Base-by-base conservation (phyloP, 2,888 invertebrate genomes). In the Acanthosoma haemorrhoidale region DNA sequence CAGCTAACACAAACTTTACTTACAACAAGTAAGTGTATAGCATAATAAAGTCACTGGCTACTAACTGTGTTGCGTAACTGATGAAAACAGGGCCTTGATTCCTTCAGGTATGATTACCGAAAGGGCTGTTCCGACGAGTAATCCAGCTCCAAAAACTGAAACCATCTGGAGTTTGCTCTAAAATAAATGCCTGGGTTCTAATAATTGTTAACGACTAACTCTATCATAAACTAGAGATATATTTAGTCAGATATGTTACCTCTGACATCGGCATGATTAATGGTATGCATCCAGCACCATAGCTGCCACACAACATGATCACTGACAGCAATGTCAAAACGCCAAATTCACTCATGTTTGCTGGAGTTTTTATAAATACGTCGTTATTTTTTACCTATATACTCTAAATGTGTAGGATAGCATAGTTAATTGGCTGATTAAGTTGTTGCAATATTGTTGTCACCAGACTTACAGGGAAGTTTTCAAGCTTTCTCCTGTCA, bases 61-160 rank as follows among this genome's bases (percentile, higher is more conserved):
- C 64, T 64, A 64, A 64, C 64, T 64, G 39, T 38, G 68, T 18
- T 34, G 41, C 34, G 60, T 34, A 25, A 74, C 72, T 51, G 75
- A 72, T 25, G 78, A 76, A 71, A 83, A 88, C 63, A 94, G 79
- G 0, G 93, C 88, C 71, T 95, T 85, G n/a, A 99, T 92, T 5
- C 99, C 99, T 82, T 99, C 99, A 0, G 99, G 99, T 76, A 99
- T 97, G 69, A 99, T 99, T 0, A 99, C 98, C 4, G 96, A 92
- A 34, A 99, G 81, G 0, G 99, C 97, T 31, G 99, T 98, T 1
- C 99, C 99, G 1, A 99, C 96, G 1, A 99, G 84, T 6, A 99
- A 84, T 1, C 99, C 99, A 6, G 99, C 98, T 67, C 99, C 99
- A 74, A 99, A 87, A 13, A 97, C 91, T 31, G 97, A 96, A 36